These are phyloP conservation scores for Nephrotoma flavescens DNA, from an alignment of 2,888 invertebrate genomes.

Conservation along the genomic window DNA sequence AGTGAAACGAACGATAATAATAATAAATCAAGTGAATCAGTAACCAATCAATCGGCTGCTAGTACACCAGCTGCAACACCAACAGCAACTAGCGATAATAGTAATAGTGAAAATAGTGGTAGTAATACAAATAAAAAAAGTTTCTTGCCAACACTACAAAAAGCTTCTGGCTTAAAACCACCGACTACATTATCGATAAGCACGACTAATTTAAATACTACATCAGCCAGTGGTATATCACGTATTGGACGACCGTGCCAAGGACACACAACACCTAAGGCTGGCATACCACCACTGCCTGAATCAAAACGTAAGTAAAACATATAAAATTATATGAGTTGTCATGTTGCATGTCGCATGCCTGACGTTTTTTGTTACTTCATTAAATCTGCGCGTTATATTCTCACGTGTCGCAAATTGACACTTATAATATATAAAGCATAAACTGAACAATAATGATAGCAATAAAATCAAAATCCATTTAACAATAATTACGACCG, in stretches of 20 bases:
- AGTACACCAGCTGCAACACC: background rate
- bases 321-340: background rate
- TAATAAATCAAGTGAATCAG: background rate
- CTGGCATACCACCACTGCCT: constrained; percentile 22
- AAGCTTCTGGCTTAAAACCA: constrained; percentile 10
- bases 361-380: background rate
- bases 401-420: background rate
- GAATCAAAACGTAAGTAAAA: constrained; percentile 12
- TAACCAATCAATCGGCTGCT: background rate
- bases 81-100: background rate
- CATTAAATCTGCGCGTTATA: background rate
- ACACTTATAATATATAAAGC: background rate
- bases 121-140: background rate
- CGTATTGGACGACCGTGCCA: constrained; percentile 25
- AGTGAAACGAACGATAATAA: background rate
- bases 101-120: background rate
- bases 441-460: background rate
- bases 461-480: background rate
- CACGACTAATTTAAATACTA: background rate
- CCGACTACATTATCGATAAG: constrained; percentile 13
- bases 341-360: background rate
- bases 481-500: background rate
- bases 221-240: background rate
- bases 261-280: constrained; percentile 21
- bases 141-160: background rate